Evolutionary conservation across 2,113 vertebrate species (phyloP).

Genomic region (Herpetotheres cachinnans): DNA sequence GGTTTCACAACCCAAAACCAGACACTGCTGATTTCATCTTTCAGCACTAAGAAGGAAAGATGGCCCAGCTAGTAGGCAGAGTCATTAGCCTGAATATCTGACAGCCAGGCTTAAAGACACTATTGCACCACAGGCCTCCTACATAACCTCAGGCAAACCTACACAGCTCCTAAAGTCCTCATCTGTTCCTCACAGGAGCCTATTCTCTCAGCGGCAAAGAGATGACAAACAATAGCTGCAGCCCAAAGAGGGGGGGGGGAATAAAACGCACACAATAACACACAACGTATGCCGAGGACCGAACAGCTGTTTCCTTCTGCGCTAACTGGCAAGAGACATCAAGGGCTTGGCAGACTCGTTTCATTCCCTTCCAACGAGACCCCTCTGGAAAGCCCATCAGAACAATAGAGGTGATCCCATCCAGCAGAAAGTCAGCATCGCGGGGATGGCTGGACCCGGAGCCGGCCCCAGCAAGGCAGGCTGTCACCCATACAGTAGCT

Average conservation of each 20-base stretch:
- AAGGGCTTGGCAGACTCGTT: neutral
- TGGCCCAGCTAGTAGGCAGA: neutral
- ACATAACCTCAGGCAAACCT: neutral
- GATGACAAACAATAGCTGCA: neutral
- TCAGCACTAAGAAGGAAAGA: neutral
- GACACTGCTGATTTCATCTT: too few species aligned
- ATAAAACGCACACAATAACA: too few species aligned
- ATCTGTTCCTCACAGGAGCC: neutral
- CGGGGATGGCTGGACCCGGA: neutral
- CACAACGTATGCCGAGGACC: rapidly evolving
- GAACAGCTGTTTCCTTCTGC: neutral
- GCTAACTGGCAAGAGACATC: neutral
- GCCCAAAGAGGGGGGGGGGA: neutral
- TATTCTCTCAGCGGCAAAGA: neutral
- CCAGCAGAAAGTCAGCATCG: rapidly evolving
- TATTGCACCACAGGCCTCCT: neutral
- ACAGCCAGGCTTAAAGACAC: neutral
- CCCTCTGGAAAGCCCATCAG: neutral
- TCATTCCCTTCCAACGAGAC: neutral
- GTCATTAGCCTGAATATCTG: neutral
- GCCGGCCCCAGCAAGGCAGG: neutral
- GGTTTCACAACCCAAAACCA: neutral
- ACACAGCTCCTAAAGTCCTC: neutral
- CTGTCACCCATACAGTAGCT: neutral
- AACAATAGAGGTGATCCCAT: neutral